Base-by-base conservation (phyloP, 1,140 invertebrate species). In the Platyura marginata region DNA sequence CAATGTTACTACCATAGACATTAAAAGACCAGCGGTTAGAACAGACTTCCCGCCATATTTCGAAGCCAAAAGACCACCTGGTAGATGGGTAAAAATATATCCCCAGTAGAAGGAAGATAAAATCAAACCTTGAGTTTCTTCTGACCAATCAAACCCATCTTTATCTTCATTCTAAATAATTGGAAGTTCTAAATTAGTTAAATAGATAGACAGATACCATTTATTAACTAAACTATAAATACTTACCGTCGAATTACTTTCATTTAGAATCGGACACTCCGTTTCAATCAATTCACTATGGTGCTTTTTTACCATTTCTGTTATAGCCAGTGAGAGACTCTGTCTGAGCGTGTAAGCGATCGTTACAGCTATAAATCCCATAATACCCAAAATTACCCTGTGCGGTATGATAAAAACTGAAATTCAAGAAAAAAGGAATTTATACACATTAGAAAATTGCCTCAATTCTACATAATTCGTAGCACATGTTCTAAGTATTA, bases 301-400 rank as follows among this genome's bases (percentile, higher is more conserved):
- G 29, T 43, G 51, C 19, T 57, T 56, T 0, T 57, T 5, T 1
- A 76, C 80, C 82, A 94, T 90, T 52, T 87, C 81, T 11, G 90
- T 90, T 48, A 94, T 90, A 3, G 88, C 85, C 22, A 93, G 74
- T 48, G 84, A 90, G 4, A 94, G 66, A 50, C 82, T 86, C 2
- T 88, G 79, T 21, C 89, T 68, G 78, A 93, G 83, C 9, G 85
- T 80, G 56, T 92, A 93, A 1, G 89, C 79, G 55, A 84, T 87
- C 13, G 79, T 72, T 19, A 89, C 71, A 13, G 81, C 84, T 47
- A 86, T 57, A 54, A 90, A 88, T 20, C 83, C 85, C 76, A 91
- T 79, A 8, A 89, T 61, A 1, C 81, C 78, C 52, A 89, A 71
- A 35, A 85, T 69, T 65, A 77, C 81, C 63, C 81, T 57, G 55